Evolutionary conservation across 2,113 vertebrate species (phyloP), one percentile per base, ranked within the genome.

Genomic region (Ictalurus furcatus): DNA sequence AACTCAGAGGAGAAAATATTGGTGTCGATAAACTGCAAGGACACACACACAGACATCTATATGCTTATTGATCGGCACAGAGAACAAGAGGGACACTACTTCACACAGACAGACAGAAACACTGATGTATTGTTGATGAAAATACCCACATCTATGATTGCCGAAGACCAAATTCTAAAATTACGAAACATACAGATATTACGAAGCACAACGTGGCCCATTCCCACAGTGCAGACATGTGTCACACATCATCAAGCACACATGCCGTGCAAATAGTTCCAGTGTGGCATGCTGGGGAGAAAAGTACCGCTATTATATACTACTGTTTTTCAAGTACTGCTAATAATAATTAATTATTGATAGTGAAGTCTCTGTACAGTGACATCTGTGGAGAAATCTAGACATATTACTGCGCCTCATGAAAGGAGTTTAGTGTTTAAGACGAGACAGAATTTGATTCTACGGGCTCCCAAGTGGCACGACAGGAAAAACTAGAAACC

Each of bases 1-100:
- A 85, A 88, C 63, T 34, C 17, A 28, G 58, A 85, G 79, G n/a
- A 86, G 84, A 76, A 23, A 69, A 76, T 37, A 81, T 28, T 25
- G n/a, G 65, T 87, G 28, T 69, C 4, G 59, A 52, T 63, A 87
- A 56, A 54, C 61, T 48, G 40, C 23, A n/a, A 65, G 74, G 30
- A 16, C 14, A 65, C 73, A 30, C 73, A 19, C 28, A 16, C 56
- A 59, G 52, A 59, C 44, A 7, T 37, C 65, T 85, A 21, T 14
- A 23, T 28, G 78, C 40, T 19, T 65, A 67, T 4, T 40, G 63
- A 82, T n/a, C 48, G 58, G 86, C 23, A 56, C 23, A 37, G 0
- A 56, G 61, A 87, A n/a, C 23, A 48, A 30, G 6, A 69, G 28
- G n/a, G 44, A 48, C 30, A 30, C 30, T 52, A 52, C 8, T 28